These are phyloP conservation scores for Megastigmus dorsalis DNA, from an alignment of 2,888 invertebrate species.

Conservation along the genomic window DNA sequence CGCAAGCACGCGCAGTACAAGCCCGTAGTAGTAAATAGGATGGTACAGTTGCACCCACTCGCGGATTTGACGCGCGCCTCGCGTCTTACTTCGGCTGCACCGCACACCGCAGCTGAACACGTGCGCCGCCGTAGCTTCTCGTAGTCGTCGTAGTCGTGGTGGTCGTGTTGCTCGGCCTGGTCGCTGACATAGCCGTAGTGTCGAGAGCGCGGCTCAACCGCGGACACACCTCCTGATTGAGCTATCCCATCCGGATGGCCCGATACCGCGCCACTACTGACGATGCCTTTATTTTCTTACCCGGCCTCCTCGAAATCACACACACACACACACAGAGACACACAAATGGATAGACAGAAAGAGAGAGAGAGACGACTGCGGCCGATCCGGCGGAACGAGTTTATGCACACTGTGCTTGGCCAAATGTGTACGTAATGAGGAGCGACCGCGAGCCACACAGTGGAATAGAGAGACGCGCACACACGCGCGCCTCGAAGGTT, in stretches of 20 bases:
- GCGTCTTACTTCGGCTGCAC: background rate
- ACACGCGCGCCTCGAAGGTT: background rate
- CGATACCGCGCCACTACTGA: conserved; percentile 9
- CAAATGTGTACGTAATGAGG: conserved; percentile 49
- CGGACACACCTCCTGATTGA: background rate
- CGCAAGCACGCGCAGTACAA: too few relatives aligned
- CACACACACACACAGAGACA: too few relatives aligned
- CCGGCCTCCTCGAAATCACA: too few relatives aligned
- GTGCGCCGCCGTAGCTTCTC: background rate
- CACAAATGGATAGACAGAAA: too few relatives aligned
- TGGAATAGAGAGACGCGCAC: conserved; percentile 3
- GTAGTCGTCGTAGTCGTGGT: background rate
- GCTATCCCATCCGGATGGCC: background rate
- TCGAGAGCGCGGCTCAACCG: background rate
- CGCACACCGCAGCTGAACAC: background rate
- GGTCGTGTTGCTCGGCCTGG: too few relatives aligned
- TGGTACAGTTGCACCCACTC: conserved; percentile 35
- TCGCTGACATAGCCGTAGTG: background rate
- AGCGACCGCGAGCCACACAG: background rate
- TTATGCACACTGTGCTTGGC: conserved; percentile 42
- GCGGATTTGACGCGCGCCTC: conserved; percentile 7
- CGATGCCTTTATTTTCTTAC: conserved; percentile 33
- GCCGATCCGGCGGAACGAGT: conserved; percentile 1
- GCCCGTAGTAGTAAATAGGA: too few relatives aligned
- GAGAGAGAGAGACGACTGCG: background rate